phyloP scores from a whole-genome alignment of 1,140 invertebrate species.

The Liolophura sinensis region DNA sequence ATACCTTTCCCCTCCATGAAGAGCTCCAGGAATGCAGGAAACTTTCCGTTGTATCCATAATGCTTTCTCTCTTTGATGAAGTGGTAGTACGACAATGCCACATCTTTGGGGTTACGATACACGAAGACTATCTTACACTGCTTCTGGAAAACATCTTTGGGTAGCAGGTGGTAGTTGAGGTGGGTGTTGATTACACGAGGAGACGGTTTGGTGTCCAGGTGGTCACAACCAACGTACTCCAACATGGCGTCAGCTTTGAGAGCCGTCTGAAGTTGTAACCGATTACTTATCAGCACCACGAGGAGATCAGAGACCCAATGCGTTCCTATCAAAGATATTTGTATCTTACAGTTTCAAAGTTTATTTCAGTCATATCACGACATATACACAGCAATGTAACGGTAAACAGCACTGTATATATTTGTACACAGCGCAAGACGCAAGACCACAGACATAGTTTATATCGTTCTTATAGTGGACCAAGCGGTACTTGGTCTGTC shows the following conservation, averaged over 20 bases:
- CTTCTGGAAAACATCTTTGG: conserved; percentile 16
- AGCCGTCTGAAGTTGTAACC: conserved; percentile 8
- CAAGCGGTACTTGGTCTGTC: too few species aligned
- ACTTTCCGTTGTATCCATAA: conserved; percentile 17
- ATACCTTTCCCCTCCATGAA: conserved; percentile 18
- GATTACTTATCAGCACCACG: conserved; percentile 22
- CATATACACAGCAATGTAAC: too few species aligned
- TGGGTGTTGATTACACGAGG: conserved; percentile 36
- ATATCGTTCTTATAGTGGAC: too few species aligned
- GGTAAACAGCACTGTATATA: too few species aligned
- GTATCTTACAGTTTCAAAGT: too few species aligned
- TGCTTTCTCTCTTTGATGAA: conserved; percentile 13
- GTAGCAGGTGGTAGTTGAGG: conserved; percentile 16
- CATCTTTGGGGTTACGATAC: conserved; percentile 37
- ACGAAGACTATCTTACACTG: conserved; percentile 26
- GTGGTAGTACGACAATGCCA: conserved; percentile 30
- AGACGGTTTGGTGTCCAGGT: conserved; percentile 15
- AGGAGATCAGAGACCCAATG: conserved; percentile 36
- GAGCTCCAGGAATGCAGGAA: conserved; percentile 17
- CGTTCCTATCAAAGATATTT: conserved; percentile 18
- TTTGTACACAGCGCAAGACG: too few species aligned
- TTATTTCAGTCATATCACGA: too few species aligned
- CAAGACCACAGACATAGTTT: too few species aligned
- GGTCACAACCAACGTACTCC: conserved; percentile 17
- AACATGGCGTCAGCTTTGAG: conserved; percentile 23